Base-by-base conservation (phyloP, 2,797 vertebrate species). In the Danio kyathit region DNA sequence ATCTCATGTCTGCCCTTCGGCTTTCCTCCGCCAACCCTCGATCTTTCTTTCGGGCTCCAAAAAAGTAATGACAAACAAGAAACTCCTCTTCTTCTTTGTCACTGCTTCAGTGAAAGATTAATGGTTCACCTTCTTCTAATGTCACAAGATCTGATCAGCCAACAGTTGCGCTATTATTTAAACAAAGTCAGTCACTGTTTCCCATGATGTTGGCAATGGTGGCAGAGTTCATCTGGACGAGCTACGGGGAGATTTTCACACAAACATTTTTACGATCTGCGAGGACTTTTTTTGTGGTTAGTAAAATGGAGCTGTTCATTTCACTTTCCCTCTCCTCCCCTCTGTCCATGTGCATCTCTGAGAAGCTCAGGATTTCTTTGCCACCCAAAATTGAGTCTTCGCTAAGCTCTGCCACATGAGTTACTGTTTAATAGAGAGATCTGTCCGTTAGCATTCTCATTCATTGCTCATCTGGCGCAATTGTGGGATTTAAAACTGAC, bases 161-260 rank as follows among this genome's bases (percentile, higher is more conserved):
- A 70, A 41, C n/a, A 56, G 51, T 38, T 71, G 16, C 54, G 29
- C 38, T 16, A 49, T 14, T 13, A 43, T 10, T 43, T 41, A 19
- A 54, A 71, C 51, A 71, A 19, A 56, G 38, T 9, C 38, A 71
- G 38, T n/a, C 51, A 17, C 16, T 54, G 51, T 71, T 64, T 64
- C 11, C 19, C 17, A 6, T n/a, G 41, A 41, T 43, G 46, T 40
- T 41, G n/a, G 46, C 63, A 21, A 43, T 52, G 12, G 16, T 49
- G 48, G 46, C 5, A 19, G 9, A 14, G 46, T 65, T 65, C 3
- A 16, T n/a, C 3, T 11, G 12, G 19, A 14, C 40, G 7, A 43
- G 16, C 4, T 5, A 17, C 10, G 40, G 40, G 43, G 3, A 63
- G 3, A 16, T 52, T 76, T 52, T 41, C 57, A 49, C 10, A 11